phyloP scores from a whole-genome alignment of 2,113 vertebrate genomes.

The Nipponia nippon region DNA sequence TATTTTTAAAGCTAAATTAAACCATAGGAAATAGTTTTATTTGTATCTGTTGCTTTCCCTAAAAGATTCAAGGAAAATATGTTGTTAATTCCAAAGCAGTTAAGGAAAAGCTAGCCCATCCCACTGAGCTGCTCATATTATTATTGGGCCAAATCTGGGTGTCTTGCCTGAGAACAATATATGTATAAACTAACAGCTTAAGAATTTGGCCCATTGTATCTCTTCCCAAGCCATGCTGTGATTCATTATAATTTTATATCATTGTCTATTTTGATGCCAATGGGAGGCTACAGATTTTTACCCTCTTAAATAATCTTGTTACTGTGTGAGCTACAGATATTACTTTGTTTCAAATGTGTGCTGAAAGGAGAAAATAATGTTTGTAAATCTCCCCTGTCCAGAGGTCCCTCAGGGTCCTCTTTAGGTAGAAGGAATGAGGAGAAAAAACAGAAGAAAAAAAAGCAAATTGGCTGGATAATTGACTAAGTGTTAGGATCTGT shows the following conservation, averaged over 20 bases:
- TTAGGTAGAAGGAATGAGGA: neutral
- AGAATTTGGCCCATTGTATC: neutral
- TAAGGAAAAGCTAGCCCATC: neutral
- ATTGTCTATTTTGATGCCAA: neutral
- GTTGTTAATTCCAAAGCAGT: neutral
- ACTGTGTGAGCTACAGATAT: neutral
- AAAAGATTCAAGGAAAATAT: neutral
- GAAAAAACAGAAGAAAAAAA: neutral
- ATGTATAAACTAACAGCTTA: constrained; percentile 20
- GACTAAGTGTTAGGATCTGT: neutral
- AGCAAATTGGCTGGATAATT: neutral
- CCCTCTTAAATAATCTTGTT: constrained; percentile 20
- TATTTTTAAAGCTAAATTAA: neutral
- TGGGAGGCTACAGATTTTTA: constrained; percentile 33
- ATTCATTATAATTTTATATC: constrained; percentile 30
- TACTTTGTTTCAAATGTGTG: neutral
- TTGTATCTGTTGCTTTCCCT: neutral
- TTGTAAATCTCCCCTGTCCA: neutral
- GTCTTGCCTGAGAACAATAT: neutral
- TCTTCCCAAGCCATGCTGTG: neutral
- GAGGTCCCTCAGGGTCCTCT: neutral
- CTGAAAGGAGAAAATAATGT: neutral
- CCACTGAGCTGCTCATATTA: neutral
- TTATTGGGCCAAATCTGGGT: neutral
- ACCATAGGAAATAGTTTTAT: neutral